Evolutionary conservation across 2,113 vertebrate species (phyloP), one percentile per base, ranked within the genome.

Genomic region (Nansenia antarctica): DNA sequence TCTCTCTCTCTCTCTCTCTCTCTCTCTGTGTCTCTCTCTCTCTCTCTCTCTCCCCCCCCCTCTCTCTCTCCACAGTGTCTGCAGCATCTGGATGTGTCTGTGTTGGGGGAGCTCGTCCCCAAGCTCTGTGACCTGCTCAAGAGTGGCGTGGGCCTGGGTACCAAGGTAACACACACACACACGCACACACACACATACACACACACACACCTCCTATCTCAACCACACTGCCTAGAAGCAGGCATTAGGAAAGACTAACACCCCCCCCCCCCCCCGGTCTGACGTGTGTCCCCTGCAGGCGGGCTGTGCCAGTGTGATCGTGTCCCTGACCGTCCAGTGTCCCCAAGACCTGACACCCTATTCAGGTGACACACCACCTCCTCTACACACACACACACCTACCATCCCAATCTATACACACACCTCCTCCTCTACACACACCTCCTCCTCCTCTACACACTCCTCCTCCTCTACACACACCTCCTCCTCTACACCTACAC

Each of bases 221-320:
- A n/a, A n/a, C n/a, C n/a, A n/a, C n/a, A n/a, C n/a, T n/a, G n/a
- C n/a, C n/a, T n/a, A n/a, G n/a, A n/a, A n/a, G n/a, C n/a, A n/a
- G n/a, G n/a, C n/a, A n/a, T n/a, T n/a, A n/a, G n/a, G n/a, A n/a
- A n/a, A n/a, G n/a, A n/a, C n/a, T n/a, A 15, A 68, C 9, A 49
- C n/a, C n/a, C n/a, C 14, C 26, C 2, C 1, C 57, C 2, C 1
- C 7, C 9, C 24, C 30, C 14, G 11, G 54, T 34, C 5, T 32
- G 29, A 9, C 24, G 15, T 42, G 2, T 29, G 32, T 68, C 30
- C 47, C 11, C 72, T 31, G 72, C 69, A 99, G 98, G 98, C 97
- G 52, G 96, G 96, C 81, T 98, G 97, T 91, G 96, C 97, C 34
- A 97, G 94, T 79, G 97, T 99, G 20, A 94, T 99, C 27, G 96